These are phyloP conservation scores for Hydrophis major DNA, from an alignment of 2,797 vertebrate species.

Conservation along the genomic window DNA sequence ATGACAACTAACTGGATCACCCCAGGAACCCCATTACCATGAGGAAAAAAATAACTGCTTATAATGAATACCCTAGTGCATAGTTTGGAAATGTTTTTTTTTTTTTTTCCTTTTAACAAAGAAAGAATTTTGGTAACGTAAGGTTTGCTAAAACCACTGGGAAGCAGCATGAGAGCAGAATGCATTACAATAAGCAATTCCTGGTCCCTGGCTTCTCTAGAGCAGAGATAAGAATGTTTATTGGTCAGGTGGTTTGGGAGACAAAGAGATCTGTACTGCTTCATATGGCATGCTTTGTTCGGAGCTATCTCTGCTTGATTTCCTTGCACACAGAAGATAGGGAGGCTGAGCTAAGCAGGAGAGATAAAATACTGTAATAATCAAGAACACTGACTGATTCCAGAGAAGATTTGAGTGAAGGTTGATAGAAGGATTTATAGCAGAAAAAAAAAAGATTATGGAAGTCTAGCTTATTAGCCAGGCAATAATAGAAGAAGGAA, in stretches of 20 bases:
- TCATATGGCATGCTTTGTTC: no score
- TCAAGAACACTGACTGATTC: not conserved
- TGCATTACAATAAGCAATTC: not conserved
- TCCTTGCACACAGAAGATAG: not conserved
- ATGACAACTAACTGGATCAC: not conserved
- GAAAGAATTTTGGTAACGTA: not conserved
- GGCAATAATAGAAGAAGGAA: not conserved
- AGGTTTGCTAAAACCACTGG: not conserved
- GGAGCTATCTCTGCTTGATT: not conserved
- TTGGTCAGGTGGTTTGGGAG: not conserved
- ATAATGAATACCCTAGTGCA: not conserved
- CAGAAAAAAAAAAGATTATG: no score
- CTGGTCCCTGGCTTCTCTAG: not conserved
- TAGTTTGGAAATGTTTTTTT: not conserved
- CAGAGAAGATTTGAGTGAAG: not conserved
- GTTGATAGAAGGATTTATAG: not conserved
- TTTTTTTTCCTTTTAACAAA: not conserved
- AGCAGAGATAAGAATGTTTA: not conserved
- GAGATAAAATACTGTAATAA: not conserved
- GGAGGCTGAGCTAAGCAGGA: not conserved
- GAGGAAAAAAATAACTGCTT: not conserved
- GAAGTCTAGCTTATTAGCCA: not conserved
- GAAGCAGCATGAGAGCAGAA: not conserved
- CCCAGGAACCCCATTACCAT: not conserved
- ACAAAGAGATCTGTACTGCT: not conserved